Base-by-base conservation (phyloP, 1,140 invertebrate genomes). In the Euglossa dilemma region DNA sequence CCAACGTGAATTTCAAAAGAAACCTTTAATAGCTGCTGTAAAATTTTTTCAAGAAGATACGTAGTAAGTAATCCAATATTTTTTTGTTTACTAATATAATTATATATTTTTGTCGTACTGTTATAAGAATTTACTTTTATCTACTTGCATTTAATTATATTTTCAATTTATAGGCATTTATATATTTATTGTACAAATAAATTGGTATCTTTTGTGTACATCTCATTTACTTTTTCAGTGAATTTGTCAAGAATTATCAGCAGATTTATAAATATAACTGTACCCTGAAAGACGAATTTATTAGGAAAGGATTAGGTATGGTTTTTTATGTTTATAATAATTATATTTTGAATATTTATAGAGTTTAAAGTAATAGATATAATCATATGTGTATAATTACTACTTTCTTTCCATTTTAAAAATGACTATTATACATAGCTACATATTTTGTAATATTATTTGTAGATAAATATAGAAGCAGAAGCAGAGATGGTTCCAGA, bases 11-110 rank as follows among this genome's bases (percentile, higher is more conserved):
- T 95, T 96, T 80, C 93, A 95, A 89, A 96, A 95, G 82, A 97
- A 97, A 89, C 95, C 96, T 56, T 96, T 97, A 4, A 96, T 97
- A 84, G 96, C 97, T 61, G 95, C 96, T 91, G 97, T 98, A 18
- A 97, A 97, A 89, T 98, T 97, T 93, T 97, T 97, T 92, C 96
- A 97, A 92, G 97, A 98, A 94, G 96, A 97, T 87, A 95, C 95
- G 83, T 97, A 95, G 97, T 98, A 95, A 97, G 96, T 95, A 75
- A 47, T 75, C 72, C 80, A 52, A 61, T 59, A 43, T 36, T 36
- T 36, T n/a, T 36, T 36, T 36, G 4, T 36, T 36, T 36, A 36
- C 36, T 36, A 36, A 36, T 36, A 36, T 36, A 36, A 36, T 36
- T 36, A 36, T 36, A 36, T 36, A 57, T 36, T 16, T 63, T 63